Percentiles rank a stretch among this genome's conserved stretches.
These are phyloP conservation scores for Cotesia typhae DNA, from an alignment of 1,140 invertebrate species.

Conservation along the genomic window DNA sequence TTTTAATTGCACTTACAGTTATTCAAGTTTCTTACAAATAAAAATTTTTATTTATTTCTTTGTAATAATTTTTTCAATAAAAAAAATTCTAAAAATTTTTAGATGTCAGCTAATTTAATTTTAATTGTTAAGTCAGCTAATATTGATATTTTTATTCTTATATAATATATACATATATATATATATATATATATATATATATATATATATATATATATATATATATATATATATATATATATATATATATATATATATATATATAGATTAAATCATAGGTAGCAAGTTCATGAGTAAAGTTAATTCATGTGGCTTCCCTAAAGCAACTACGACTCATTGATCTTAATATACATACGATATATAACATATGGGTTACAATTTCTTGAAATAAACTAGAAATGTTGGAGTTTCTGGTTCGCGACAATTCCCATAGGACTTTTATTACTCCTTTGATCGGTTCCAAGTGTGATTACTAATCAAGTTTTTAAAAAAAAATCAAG, in stretches of 20 bases:
- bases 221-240: neutral
- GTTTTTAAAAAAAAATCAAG: neutral
- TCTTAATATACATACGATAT: conserved; percentile 9
- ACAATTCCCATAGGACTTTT: conserved; percentile 34
- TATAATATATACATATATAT: neutral
- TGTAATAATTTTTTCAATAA: too few species aligned
- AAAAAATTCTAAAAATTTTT: too few species aligned
- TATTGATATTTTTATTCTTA: neutral
- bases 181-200: neutral
- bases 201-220: neutral
- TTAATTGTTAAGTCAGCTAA: too few species aligned
- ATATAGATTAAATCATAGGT: neutral
- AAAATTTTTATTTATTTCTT: too few species aligned
- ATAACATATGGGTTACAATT: neutral
- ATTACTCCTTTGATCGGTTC: conserved; percentile 47
- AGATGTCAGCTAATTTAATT: too few species aligned
- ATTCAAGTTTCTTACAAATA: too few species aligned
- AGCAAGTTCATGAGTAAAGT: conserved; percentile 17
- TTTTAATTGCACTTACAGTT: too few species aligned
- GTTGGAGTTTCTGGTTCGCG: neutral
- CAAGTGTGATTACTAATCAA: conserved; percentile 48
- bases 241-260: neutral
- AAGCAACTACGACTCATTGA: conserved; percentile 21
- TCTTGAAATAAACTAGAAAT: conserved; percentile 18
- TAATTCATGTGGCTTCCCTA: conserved; percentile 23